Percentiles rank a stretch among this genome's conserved stretches.
Conservation (phyloP, 1,140 invertebrate species). For the Tetramorium simillimum region DNA sequence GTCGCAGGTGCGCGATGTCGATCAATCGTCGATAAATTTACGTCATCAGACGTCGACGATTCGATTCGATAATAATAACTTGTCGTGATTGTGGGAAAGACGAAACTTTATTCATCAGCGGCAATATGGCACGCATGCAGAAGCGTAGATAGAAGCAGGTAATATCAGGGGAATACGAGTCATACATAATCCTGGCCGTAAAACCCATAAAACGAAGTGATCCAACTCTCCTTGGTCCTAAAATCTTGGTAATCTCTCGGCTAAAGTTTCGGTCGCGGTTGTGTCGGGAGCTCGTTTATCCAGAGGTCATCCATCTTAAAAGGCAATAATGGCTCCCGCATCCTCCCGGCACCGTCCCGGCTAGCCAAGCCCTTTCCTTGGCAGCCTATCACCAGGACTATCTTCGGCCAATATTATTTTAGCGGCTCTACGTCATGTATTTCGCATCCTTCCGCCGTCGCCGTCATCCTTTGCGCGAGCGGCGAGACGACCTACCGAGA, state of each 20-base stretch:
- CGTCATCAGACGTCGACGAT: neutral
- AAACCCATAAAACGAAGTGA: conserved; percentile 9
- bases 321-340: conserved; percentile 68
- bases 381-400: conserved; percentile 63
- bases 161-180: neutral
- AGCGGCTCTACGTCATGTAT: conserved; percentile 42
- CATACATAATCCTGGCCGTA: neutral
- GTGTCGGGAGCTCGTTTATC: conserved; percentile 19
- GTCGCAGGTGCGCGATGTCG: conserved; percentile 38
- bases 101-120: conserved; percentile 19
- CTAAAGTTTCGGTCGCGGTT: conserved; percentile 5
- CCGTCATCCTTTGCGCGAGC: conserved; percentile 3
- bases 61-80: conserved; percentile 12
- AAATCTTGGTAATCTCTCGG: conserved; percentile 32
- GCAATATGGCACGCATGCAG: neutral
- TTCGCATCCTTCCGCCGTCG: conserved; percentile 16
- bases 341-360: conserved; percentile 49
- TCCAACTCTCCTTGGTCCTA: neutral
- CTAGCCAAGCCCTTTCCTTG: neutral
- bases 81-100: neutral
- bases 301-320: conserved; percentile 71
- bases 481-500: conserved; percentile 41
- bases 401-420: conserved; percentile 72
- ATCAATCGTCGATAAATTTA: conserved; percentile 42
- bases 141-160: neutral